Conservation (phyloP, 2,113 vertebrate species). For the Labrus mixtus region DNA sequence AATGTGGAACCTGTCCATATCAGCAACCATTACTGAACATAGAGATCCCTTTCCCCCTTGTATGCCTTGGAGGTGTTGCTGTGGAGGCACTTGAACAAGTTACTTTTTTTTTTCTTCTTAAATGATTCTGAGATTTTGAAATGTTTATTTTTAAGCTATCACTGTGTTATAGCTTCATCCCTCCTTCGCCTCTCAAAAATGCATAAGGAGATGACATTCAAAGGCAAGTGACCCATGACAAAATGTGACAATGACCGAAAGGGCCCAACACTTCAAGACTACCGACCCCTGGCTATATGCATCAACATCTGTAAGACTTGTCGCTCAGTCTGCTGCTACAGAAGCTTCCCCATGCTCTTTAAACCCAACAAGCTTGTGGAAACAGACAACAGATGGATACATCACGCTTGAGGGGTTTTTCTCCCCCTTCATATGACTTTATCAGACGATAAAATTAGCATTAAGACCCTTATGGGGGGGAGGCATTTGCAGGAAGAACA, state of each 20-base stretch:
- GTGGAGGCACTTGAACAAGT: too few species aligned
- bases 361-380: conserved; percentile 1
- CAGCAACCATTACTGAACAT: neutral
- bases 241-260: neutral
- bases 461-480: neutral
- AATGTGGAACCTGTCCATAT: neutral
- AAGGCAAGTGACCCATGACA: neutral
- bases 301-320: conserved; percentile 20
- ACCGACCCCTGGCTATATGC: neutral
- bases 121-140: too few species aligned
- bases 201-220: conserved; percentile 1
- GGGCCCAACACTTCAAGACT: neutral
- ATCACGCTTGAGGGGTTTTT: neutral
- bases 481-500: conserved; percentile 24
- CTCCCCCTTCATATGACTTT: neutral
- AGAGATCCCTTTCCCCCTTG: neutral
- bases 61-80: too few species aligned
- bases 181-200: too few species aligned
- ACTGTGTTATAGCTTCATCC: too few species aligned
- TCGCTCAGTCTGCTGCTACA: neutral
- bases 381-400: conserved; percentile 27
- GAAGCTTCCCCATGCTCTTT: conserved; percentile 4
- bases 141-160: too few species aligned
- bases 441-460: conserved; percentile 19
- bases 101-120: too few species aligned